Percentiles rank a stretch among this genome's conserved stretches.
These are phyloP conservation scores for Saimiri boliviensis DNA, from an alignment of 2,113 vertebrate species.

Conservation along the genomic window DNA sequence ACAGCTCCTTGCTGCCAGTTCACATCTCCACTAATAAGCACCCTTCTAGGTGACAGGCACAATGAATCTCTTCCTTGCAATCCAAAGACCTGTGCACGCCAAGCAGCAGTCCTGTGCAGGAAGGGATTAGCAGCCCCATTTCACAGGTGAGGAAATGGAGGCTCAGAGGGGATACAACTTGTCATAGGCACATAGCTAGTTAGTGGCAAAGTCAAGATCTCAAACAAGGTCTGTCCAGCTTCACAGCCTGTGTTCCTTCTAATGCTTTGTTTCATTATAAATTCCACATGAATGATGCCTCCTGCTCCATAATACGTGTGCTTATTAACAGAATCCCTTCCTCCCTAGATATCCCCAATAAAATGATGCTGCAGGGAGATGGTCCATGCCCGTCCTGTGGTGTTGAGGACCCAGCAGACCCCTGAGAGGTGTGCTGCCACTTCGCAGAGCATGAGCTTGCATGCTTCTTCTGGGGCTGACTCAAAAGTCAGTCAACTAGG, in stretches of 20 bases:
- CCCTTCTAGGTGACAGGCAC: not conserved
- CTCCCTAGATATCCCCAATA: not conserved
- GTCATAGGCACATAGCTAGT: not conserved
- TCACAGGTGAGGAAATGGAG: not conserved
- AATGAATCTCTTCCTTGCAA: not conserved
- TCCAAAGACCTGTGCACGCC: not conserved
- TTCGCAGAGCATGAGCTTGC: not conserved
- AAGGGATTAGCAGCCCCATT: not conserved
- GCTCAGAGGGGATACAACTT: not conserved
- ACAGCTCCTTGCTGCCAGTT: not conserved
- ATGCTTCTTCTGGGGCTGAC: not conserved
- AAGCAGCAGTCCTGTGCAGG: not conserved
- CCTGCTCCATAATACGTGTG: not conserved
- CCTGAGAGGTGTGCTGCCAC: not conserved
- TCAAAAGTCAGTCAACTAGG: not conserved
- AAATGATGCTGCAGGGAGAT: not conserved
- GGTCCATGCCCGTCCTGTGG: not conserved
- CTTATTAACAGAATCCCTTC: not conserved
- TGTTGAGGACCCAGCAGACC: not conserved
- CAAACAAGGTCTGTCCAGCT: not conserved
- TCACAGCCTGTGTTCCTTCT: not conserved
- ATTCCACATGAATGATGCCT: not conserved
- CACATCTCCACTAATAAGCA: not conserved
- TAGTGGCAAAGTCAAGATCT: not conserved
- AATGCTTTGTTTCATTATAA: not conserved